phyloP scores from a whole-genome alignment of 2,888 invertebrate genomes.

The Drosophila cracens region DNA sequence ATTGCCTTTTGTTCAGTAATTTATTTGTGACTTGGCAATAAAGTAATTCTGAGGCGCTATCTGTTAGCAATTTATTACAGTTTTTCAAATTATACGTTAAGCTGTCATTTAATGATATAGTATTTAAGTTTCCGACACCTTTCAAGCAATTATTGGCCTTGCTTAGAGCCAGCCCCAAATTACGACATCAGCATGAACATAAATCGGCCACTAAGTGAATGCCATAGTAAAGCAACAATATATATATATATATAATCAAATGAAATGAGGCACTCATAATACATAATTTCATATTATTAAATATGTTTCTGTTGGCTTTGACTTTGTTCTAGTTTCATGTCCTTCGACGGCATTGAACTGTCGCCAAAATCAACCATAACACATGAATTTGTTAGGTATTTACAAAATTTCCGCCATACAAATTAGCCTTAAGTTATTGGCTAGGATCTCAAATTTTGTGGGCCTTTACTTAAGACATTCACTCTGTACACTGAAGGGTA shows the following conservation, averaged over 20 bases:
- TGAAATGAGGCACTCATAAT: conserved; percentile 39
- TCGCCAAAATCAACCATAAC: conserved; percentile 35
- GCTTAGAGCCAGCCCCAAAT: background rate
- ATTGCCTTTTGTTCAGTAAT: conserved; percentile 20
- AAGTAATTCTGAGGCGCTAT: conserved; percentile 5
- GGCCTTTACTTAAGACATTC: background rate
- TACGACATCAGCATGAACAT: conserved; percentile 20
- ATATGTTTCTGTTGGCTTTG: conserved; percentile 18
- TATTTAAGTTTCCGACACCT: conserved; percentile 7
- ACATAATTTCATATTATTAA: conserved; percentile 56
- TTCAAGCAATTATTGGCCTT: conserved; percentile 20
- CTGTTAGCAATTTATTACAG: conserved; percentile 15
- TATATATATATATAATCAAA: conserved; percentile 13
- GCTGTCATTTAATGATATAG: background rate
- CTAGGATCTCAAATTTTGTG: conserved; percentile 23
- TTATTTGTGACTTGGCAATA: conserved; percentile 20
- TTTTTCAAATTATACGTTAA: conserved; percentile 10
- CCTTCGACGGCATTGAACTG: conserved; percentile 61
- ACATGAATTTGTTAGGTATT: conserved; percentile 32
- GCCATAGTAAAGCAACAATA: background rate
- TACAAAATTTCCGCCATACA: conserved; percentile 35
- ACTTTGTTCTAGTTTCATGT: conserved; percentile 17
- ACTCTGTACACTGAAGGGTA: background rate
- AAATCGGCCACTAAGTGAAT: conserved; percentile 8
- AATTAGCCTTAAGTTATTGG: conserved; percentile 32